Base-by-base conservation (phyloP, 2,797 vertebrate genomes). In the Tragelaphus oryx region DNA sequence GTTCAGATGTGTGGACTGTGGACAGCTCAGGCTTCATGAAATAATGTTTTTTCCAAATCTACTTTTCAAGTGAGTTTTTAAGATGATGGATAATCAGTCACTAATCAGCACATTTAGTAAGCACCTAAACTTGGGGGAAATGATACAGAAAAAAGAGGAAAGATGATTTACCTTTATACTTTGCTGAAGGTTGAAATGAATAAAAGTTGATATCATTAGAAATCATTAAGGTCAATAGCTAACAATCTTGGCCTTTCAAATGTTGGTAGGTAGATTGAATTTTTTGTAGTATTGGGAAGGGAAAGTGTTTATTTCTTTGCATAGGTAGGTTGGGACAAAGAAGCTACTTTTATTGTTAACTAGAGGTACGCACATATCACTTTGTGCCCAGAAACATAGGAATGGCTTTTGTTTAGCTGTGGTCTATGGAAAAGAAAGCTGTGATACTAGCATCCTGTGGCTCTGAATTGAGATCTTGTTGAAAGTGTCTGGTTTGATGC, bases 181-280 rank as follows among this genome's bases (percentile, higher is more conserved):
- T 0, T 81, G 80, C 95, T 93, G 89, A 96, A 96, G 92, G 96
- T 84, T 55, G 89, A 98, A 98, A 98, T 98, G 95, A 98, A 95
- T 96, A 97, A 94, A 95, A 94, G 84, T 94, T 84, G 60, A 78
- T 98, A 87, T 97, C 95, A 78, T 94, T 97, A 96, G 92, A 95
- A 60, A 76, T 95, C 75, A 78, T 94, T 93, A 92, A 97, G 87
- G 75, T 97, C 95, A 93, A 46, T 96, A 83, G 88, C 82, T 95
- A 37, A 96, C 97, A 95, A 75, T 92, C 89, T 95, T 98, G 96
- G 75, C 95, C 68, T 98, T 97, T 93, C 95, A 97, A 94, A 97
- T 98, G 33, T 87, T 71, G 30, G 46, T 87, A 62, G 85, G n/a
- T 94, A 96, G 28, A 57, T 62, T 76, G 4, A 84, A 75, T 90